Conservation (phyloP, 2,113 vertebrate genomes). For the Nycticebus coucang region DNA sequence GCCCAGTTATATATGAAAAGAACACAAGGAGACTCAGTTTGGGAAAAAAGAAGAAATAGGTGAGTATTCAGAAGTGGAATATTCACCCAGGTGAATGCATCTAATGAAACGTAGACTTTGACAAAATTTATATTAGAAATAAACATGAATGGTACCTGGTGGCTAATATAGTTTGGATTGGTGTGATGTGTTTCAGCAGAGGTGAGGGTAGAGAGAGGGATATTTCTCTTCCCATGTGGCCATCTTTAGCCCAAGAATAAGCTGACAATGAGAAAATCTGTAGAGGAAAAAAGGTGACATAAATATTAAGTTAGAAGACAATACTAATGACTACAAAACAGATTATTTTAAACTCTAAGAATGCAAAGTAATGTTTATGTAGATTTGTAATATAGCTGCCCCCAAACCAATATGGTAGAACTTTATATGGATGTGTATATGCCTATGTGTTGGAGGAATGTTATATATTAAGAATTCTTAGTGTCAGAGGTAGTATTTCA, state of each 20-base stretch:
- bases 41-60: background rate
- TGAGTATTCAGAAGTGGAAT: background rate
- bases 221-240: background rate
- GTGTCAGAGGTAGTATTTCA: background rate
- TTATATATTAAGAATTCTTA: background rate
- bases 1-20: background rate
- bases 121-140: background rate
- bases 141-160: background rate
- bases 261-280: background rate
- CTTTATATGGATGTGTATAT: background rate
- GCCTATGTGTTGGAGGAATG: background rate
- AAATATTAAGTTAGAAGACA: background rate
- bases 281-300: background rate
- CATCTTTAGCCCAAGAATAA: background rate
- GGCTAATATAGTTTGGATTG: background rate
- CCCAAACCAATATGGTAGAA: background rate
- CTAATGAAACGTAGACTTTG: background rate
- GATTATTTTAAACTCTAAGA: background rate
- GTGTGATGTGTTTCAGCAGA: background rate
- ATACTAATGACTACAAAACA: background rate
- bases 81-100: background rate
- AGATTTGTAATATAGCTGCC: background rate
- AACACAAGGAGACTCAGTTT: background rate
- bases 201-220: background rate
- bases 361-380: background rate